Percentiles rank a stretch among this genome's conserved stretches.
Evolutionary conservation across 2,797 vertebrate species (phyloP).

Genomic region (Catostomus latipinnis): DNA sequence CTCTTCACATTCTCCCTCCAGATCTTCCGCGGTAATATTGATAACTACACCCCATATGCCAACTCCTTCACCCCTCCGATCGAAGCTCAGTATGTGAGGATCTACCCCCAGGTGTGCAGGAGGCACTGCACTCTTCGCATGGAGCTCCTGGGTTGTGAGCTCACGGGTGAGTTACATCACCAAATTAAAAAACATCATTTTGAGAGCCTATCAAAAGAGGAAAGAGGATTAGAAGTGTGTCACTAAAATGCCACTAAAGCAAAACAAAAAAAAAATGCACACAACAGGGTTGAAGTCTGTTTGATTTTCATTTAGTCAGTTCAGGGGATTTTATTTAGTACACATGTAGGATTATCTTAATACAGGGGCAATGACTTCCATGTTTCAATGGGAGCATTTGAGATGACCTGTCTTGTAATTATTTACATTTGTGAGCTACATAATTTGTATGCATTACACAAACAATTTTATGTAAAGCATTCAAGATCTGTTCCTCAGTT

Average conservation of each 20-base stretch:
- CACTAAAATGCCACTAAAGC: not conserved
- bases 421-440: no score
- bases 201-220: not conserved
- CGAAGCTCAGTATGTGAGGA: constrained; percentile 91
- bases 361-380: not conserved
- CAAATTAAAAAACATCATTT: not conserved
- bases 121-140: constrained; percentile 96
- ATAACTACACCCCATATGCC: constrained; percentile 95
- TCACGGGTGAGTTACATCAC: constrained; percentile 83
- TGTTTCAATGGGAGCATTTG: no score
- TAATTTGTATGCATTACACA: no score
- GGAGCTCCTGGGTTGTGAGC: constrained; percentile 97
- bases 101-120: constrained; percentile 97
- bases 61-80: constrained; percentile 98
- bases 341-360: not conserved
- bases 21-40: constrained; percentile 95
- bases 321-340: not conserved
- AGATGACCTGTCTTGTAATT: no score
- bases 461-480: no score
- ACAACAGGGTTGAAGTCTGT: not conserved
- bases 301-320: not conserved
- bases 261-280: constrained; percentile 9
- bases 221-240: not conserved
- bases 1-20: constrained; percentile 63
- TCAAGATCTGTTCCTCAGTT: no score